Evolutionary conservation across 2,888 invertebrate species (phyloP).

Genomic region (Dicranocentrus wangi): DNA sequence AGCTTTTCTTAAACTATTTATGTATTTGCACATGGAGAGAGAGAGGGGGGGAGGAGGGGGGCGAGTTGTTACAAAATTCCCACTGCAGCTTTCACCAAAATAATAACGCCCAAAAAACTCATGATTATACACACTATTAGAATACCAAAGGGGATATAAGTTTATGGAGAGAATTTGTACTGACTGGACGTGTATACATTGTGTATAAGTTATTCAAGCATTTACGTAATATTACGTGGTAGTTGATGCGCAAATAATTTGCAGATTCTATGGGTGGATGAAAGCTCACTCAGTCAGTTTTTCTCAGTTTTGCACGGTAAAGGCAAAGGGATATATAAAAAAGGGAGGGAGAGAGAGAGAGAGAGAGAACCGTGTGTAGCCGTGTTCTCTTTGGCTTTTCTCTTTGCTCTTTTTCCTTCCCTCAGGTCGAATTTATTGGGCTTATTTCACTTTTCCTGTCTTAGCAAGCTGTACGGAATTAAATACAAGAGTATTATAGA

Average conservation of each 20-base stretch:
- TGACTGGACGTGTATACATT: no score
- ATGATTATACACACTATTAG: no score
- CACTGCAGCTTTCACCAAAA: no score
- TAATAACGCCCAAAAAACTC: no score
- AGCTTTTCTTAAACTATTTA: no score
- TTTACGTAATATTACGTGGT: neutral
- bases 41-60: no score
- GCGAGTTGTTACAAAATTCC: no score
- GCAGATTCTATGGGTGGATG: slow-evolving; percentile 32
- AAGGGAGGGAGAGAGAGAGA: neutral
- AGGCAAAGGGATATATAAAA: neutral
- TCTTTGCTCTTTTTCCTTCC: slow-evolving; percentile 14
- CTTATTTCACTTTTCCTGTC: slow-evolving; percentile 27
- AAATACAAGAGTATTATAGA: slow-evolving; percentile 6
- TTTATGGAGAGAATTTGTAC: no score
- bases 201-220: no score
- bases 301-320: neutral
- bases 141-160: no score
- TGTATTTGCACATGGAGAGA: no score
- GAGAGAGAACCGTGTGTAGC: neutral
- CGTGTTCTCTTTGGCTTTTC: neutral
- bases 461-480: slow-evolving; percentile 9
- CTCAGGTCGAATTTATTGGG: slow-evolving; percentile 48
- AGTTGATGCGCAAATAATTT: slow-evolving; percentile 50
- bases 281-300: slow-evolving; percentile 5